Percentiles rank a stretch among this genome's conserved stretches.
These are phyloP conservation scores for Lycophotia porphyrea DNA, from an alignment of 2,888 invertebrate species.

Conservation along the genomic window DNA sequence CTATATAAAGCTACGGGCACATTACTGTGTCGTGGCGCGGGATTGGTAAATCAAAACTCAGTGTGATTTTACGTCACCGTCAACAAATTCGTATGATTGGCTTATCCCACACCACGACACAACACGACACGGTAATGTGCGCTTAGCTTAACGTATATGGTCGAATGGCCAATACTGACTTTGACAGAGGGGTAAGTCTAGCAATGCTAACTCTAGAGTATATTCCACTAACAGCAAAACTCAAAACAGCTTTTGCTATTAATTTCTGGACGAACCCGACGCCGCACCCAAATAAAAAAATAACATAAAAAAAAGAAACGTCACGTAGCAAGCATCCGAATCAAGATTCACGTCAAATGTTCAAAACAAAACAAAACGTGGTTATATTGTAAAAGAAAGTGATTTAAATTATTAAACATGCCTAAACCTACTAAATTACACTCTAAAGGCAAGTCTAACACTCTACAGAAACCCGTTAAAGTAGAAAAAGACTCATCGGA, in stretches of 20 bases:
- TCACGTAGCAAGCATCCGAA: slow-evolving; percentile 26
- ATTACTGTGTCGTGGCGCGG: no score
- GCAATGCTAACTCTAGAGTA: background rate
- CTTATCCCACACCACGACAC: no score
- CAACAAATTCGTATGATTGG: no score
- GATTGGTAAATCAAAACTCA: no score
- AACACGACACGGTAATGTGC: no score
- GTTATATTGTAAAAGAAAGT: slow-evolving; percentile 43
- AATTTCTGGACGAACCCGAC: slow-evolving; percentile 47
- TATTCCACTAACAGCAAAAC: background rate
- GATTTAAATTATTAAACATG: slow-evolving; percentile 66
- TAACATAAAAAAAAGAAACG: slow-evolving; percentile 32
- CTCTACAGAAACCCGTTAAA: slow-evolving; percentile 83
- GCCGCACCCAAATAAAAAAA: slow-evolving; percentile 47
- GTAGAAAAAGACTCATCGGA: slow-evolving; percentile 76
- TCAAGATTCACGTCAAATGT: slow-evolving; percentile 54
- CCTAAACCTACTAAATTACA: slow-evolving; percentile 87
- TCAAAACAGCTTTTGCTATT: background rate
- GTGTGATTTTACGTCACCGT: no score
- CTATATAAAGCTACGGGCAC: no score
- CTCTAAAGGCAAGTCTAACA: slow-evolving; percentile 81
- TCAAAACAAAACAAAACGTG: slow-evolving; percentile 77
- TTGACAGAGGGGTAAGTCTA: background rate
- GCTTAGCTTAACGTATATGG: no score
- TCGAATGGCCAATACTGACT: no score